Conservation (phyloP, 35 echinoderm and acorn worm species). For the Heliocidaris tuberculata region DNA sequence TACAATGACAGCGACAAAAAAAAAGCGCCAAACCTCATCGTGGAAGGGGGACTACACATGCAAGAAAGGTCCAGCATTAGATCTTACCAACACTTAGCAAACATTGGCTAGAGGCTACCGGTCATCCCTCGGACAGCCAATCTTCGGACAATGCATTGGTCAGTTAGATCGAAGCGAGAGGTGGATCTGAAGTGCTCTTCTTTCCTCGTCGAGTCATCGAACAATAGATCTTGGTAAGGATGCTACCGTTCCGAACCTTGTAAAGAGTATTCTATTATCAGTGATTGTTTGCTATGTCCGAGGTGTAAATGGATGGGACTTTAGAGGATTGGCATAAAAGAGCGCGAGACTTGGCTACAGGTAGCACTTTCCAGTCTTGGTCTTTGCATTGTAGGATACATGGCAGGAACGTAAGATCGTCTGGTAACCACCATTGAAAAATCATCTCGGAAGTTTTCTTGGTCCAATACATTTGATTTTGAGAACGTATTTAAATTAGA, state of each 20-base stretch:
- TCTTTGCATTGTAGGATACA: background rate
- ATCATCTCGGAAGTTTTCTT: background rate
- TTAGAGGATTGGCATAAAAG: background rate
- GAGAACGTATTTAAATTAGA: background rate
- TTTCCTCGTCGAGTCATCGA: background rate
- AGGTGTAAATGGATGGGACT: background rate
- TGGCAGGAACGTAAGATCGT: background rate
- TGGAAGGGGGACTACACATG: background rate
- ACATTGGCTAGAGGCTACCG: background rate
- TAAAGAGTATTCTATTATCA: background rate
- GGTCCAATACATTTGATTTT: background rate
- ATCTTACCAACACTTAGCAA: background rate
- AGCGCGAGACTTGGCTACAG: background rate
- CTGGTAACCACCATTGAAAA: background rate
- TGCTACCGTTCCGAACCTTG: background rate
- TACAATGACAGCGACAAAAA: background rate
- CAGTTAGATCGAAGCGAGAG: background rate
- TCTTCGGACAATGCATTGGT: background rate
- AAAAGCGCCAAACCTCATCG: background rate
- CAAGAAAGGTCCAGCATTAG: background rate
- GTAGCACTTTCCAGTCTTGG: background rate
- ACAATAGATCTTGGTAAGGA: background rate
- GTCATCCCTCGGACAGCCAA: background rate
- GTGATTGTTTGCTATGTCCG: background rate
- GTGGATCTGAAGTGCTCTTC: background rate